Conservation (phyloP, 2,888 invertebrate genomes). For the Tachina grossa region DNA sequence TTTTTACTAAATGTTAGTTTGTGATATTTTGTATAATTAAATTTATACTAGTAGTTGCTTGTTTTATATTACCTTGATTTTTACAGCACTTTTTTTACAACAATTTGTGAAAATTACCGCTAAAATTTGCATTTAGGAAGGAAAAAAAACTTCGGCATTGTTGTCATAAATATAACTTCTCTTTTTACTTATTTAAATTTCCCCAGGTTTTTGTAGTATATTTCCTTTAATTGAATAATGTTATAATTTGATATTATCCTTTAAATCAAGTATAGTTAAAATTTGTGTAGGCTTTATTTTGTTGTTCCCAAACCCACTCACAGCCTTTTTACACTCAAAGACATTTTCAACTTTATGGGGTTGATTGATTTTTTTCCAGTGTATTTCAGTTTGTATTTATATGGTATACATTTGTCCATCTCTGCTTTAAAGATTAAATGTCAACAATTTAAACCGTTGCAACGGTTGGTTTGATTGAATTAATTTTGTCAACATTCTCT, state of each 20-base stretch:
- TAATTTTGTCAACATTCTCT: not conserved
- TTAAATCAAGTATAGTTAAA: not conserved
- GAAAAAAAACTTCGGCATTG: not conserved
- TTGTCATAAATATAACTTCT: not conserved
- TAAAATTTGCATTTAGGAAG: conserved; percentile 30
- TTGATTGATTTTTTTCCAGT: not conserved
- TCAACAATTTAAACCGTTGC: not conserved
- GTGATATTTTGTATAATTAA: not conserved
- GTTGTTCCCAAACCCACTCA: not conserved
- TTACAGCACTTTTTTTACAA: conserved; percentile 44
- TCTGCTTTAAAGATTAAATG: not conserved
- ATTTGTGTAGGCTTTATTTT: not conserved
- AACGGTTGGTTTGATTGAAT: not conserved
- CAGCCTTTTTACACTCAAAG: not conserved
- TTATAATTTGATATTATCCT: not conserved
- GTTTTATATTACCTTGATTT: conserved; percentile 58
- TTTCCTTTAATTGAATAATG: not conserved
- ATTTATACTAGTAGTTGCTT: conserved; percentile 7
- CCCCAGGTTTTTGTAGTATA: not conserved
- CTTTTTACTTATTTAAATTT: not conserved
- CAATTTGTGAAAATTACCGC: conserved; percentile 41
- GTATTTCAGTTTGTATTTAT: not conserved
- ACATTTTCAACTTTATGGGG: not conserved
- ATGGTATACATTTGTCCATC: not conserved
- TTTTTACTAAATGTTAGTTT: conserved; percentile 33